A percentile compares a stretch with the other conserved stretches of the same genome.
Evolutionary conservation across 2,797 vertebrate genomes (phyloP).

Genomic region (Ptychadena robeensis): DNA sequence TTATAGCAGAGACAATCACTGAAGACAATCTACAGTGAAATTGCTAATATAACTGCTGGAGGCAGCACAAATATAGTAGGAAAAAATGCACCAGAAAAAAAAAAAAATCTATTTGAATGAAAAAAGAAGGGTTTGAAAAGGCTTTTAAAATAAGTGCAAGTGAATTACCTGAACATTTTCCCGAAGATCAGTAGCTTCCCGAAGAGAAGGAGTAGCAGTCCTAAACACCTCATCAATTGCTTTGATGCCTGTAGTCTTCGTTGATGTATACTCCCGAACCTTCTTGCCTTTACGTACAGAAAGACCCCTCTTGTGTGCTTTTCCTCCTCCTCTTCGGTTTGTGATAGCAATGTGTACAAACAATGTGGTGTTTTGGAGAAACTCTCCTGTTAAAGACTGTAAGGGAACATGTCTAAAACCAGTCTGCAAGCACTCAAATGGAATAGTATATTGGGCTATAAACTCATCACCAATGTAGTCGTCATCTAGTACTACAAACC

Average conservation of each 20-base stretch:
- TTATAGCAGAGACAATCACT: not conserved
- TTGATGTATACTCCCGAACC: constrained; percentile 89
- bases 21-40: too few relatives aligned
- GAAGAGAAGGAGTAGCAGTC: constrained; percentile 86
- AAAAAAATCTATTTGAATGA: not conserved
- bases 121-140: not conserved
- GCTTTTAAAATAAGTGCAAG: not conserved
- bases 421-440: constrained; percentile 90
- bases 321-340: constrained; percentile 86
- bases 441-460: constrained; percentile 93
- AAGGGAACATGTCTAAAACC: constrained; percentile 90
- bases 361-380: constrained; percentile 85
- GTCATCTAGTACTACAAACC: constrained; percentile 89
- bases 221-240: constrained; percentile 91
- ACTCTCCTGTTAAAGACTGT: constrained; percentile 87
- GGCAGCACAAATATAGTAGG: too few relatives aligned
- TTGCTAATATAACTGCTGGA: too few relatives aligned
- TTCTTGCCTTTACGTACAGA: constrained; percentile 86
- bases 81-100: not conserved
- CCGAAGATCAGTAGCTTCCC: constrained; percentile 90
- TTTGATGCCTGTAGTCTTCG: constrained; percentile 89
- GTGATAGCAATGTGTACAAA: constrained; percentile 92
- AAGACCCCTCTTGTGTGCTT: constrained; percentile 85
- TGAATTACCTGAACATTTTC: constrained; percentile 89
- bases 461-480: constrained; percentile 94